These are phyloP conservation scores for Sarcoramphus papa DNA, from an alignment of 2,797 vertebrate genomes.

Conservation along the genomic window DNA sequence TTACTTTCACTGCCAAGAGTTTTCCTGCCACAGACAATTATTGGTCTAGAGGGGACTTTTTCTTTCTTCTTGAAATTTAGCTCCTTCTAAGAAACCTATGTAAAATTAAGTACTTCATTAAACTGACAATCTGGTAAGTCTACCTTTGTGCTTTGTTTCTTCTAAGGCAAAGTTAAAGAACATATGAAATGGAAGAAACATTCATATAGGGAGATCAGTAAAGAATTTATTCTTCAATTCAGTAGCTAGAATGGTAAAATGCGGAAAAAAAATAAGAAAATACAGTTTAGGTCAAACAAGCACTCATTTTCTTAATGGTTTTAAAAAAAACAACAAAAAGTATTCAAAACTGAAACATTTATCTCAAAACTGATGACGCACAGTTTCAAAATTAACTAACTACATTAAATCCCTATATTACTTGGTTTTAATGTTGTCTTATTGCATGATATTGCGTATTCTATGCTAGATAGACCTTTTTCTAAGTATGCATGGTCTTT, in stretches of 20 bases:
- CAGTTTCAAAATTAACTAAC: background rate
- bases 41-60: conserved; percentile 47
- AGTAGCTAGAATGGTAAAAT: background rate
- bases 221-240: background rate
- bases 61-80: conserved; percentile 52
- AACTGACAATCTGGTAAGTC: conserved; percentile 31
- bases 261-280: background rate
- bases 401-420: background rate
- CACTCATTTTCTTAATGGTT: fast-evolving
- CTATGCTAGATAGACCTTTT: background rate
- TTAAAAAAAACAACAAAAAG: background rate
- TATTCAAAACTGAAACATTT: background rate
- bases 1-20: conserved; percentile 46
- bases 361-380: background rate
- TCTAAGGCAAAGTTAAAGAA: background rate
- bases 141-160: conserved; percentile 46
- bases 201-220: background rate
- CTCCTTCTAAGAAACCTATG: conserved; percentile 43
- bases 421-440: background rate
- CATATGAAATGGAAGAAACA: background rate
- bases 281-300: background rate
- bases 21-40: conserved; percentile 57
- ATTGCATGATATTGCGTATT: background rate
- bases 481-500: background rate
- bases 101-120: conserved; percentile 59